Percentiles rank a stretch among this genome's conserved stretches.
These are phyloP conservation scores for Chymomyza procnemis DNA, from an alignment of 2,888 invertebrate species.

Conservation along the genomic window DNA sequence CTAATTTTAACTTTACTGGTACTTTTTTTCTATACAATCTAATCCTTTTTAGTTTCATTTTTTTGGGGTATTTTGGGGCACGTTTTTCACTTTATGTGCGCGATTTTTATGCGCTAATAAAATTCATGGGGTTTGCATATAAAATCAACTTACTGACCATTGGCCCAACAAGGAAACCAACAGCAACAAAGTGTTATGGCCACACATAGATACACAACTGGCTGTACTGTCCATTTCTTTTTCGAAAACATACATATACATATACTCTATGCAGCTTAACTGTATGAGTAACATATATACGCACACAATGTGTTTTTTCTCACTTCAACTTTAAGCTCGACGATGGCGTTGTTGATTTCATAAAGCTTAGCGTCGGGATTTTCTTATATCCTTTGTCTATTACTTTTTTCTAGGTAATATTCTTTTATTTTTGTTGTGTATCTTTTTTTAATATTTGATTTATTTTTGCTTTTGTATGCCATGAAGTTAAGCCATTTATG, in stretches of 20 bases:
- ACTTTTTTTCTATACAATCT: not conserved
- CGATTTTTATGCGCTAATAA: constrained; percentile 56
- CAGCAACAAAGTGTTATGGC: not conserved
- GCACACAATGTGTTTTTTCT: not conserved
- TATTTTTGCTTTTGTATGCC: not conserved
- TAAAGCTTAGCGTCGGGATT: constrained; percentile 49
- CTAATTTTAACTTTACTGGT: not conserved
- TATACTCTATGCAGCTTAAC: not conserved
- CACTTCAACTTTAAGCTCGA: not conserved
- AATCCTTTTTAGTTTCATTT: constrained; percentile 10
- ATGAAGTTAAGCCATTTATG: not conserved
- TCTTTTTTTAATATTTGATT: not conserved
- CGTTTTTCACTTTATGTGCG: constrained; percentile 17
- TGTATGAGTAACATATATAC: too few relatives aligned
- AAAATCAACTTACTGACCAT: constrained; percentile 42
- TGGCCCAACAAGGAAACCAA: not conserved
- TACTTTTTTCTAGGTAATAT: not conserved
- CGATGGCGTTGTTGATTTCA: constrained; percentile 43
- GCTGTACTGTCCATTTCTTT: not conserved
- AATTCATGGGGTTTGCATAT: constrained; percentile 53
- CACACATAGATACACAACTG: not conserved
- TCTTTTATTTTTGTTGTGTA: not conserved
- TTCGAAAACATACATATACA: not conserved
- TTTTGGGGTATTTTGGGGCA: constrained; percentile 14
- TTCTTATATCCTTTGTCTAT: constrained; percentile 34